phyloP scores from a whole-genome alignment of 2,113 vertebrate species.

The Mesembrinibis cayennensis region DNA sequence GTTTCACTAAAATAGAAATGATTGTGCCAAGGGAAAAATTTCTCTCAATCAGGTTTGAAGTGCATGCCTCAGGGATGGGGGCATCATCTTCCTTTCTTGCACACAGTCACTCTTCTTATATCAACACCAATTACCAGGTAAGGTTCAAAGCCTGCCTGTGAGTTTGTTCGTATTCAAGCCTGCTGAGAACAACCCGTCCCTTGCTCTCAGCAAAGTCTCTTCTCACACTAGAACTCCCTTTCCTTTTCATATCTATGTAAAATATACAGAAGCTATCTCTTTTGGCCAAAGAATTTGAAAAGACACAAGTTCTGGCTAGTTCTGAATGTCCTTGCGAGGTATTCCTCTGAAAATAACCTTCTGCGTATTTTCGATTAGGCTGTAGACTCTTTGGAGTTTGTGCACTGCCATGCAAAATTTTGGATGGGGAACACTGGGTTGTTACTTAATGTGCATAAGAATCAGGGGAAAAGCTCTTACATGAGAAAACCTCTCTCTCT shows the following conservation, averaged over 20 bases:
- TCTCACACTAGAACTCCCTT: background rate
- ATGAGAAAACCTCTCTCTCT: background rate
- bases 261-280: background rate
- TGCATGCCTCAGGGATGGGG: background rate
- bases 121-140: constrained; percentile 19
- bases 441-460: background rate
- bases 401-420: background rate
- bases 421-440: background rate
- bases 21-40: constrained; percentile 39
- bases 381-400: background rate
- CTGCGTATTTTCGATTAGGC: background rate
- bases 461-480: background rate
- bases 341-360: background rate
- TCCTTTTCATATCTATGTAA: background rate
- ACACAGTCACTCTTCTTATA: constrained; percentile 34
- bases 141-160: constrained; percentile 31
- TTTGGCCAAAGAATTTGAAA: constrained; percentile 15
- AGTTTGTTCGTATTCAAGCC: constrained; percentile 21
- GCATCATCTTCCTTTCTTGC: constrained; percentile 15
- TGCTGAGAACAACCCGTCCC: constrained; percentile 10
- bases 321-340: background rate
- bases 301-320: background rate
- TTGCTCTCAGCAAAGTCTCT: background rate
- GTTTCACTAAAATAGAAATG: constrained; percentile 29
- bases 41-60: constrained; percentile 50